phyloP scores from a whole-genome alignment of 2,888 invertebrate species.

The Cantharis rufa region DNA sequence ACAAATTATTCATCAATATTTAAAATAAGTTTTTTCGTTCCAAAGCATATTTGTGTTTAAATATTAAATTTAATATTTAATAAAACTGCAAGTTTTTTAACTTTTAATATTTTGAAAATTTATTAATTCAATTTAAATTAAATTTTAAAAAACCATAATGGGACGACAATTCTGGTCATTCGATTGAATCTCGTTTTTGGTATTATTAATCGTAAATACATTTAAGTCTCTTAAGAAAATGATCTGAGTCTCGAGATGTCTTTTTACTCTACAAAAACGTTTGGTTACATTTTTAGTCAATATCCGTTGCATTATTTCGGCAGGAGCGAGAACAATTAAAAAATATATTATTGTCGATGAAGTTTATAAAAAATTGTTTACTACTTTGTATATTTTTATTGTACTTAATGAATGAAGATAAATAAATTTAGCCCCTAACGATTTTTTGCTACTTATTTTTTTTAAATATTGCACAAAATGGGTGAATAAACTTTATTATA shows the following conservation, averaged over 20 bases:
- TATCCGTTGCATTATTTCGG: background rate
- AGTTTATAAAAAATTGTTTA: background rate
- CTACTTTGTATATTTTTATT: background rate
- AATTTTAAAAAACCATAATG: too few species aligned
- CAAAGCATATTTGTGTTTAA: too few species aligned
- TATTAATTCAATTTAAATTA: too few species aligned
- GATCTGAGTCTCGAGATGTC: background rate
- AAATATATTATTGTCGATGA: background rate
- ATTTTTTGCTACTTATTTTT: background rate
- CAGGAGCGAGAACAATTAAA: background rate
- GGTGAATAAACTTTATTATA: background rate
- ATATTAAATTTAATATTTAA: too few species aligned
- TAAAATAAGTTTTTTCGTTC: too few species aligned
- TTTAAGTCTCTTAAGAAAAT: too few species aligned
- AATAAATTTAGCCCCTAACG: background rate
- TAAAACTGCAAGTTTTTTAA: too few species aligned
- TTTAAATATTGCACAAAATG: background rate
- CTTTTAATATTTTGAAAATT: too few species aligned
- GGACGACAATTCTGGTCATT: too few species aligned
- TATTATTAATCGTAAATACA: too few species aligned
- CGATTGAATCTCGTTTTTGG: too few species aligned
- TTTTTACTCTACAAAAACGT: background rate
- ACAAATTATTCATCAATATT: too few species aligned
- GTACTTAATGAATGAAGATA: background rate
- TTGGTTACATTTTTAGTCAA: background rate